Evolutionary conservation across 2,888 invertebrate species (phyloP).

Genomic region (Nomada ruficornis): DNA sequence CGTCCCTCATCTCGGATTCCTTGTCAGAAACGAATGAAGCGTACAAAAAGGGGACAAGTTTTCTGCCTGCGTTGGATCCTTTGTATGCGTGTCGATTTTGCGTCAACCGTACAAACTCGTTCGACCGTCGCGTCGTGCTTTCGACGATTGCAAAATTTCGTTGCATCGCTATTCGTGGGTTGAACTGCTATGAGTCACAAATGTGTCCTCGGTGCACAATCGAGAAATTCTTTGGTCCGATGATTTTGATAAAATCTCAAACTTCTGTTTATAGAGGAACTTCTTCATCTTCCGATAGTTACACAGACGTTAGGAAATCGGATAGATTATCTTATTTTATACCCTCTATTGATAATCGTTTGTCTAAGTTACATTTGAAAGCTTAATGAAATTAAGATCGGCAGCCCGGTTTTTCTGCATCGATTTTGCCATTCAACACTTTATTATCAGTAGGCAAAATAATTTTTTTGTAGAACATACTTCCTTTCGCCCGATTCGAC

Average conservation of each 20-base stretch:
- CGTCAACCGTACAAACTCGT: slow-evolving; percentile 2
- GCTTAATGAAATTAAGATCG: too few relatives aligned
- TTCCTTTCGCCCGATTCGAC: not conserved
- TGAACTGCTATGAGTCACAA: not conserved
- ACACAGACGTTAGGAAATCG: too few relatives aligned
- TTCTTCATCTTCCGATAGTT: too few relatives aligned
- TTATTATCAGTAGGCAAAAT: not conserved
- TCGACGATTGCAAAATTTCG: slow-evolving; percentile 13
- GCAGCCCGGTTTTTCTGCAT: too few relatives aligned
- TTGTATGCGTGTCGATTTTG: slow-evolving; percentile 45
- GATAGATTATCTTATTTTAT: too few relatives aligned
- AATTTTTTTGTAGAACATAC: too few relatives aligned
- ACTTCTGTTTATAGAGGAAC: too few relatives aligned
- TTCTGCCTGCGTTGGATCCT: slow-evolving; percentile 25
- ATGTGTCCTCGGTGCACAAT: not conserved
- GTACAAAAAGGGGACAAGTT: slow-evolving; percentile 41
- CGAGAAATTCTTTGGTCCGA: not conserved
- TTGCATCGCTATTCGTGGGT: not conserved
- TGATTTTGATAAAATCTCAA: too few relatives aligned
- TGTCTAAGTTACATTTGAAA: too few relatives aligned
- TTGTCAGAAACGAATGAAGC: slow-evolving; percentile 45
- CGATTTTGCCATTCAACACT: not conserved
- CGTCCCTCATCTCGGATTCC: slow-evolving; percentile 48
- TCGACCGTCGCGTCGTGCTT: slow-evolving; percentile 1
- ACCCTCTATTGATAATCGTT: too few relatives aligned